Evolutionary conservation across 2,888 invertebrate genomes (phyloP).

Genomic region (Panopea generosa): DNA sequence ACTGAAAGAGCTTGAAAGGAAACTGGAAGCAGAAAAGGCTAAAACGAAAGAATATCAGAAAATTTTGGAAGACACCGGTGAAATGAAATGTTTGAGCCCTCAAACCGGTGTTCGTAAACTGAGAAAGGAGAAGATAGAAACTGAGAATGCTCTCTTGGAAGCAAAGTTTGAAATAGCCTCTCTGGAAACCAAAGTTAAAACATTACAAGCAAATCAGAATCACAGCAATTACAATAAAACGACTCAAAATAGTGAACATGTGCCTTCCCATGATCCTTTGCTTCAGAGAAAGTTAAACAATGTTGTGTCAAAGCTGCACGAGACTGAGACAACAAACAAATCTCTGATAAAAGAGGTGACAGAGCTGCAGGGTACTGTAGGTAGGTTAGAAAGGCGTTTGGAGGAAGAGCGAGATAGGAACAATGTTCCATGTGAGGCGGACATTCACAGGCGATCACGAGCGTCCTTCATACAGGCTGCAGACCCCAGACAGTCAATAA

Average conservation of each 20-base stretch:
- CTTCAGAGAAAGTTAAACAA: conserved; percentile 61
- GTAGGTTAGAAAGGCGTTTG: conserved; percentile 49
- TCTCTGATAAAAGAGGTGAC: conserved; percentile 56
- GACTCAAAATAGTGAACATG: background rate
- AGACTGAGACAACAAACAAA: conserved; percentile 50
- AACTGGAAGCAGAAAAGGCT: conserved; percentile 37
- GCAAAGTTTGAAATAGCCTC: conserved; percentile 58
- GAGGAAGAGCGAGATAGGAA: conserved; percentile 35
- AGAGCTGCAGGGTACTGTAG: conserved; percentile 59
- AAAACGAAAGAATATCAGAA: conserved; percentile 58
- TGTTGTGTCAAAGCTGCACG: conserved; percentile 42
- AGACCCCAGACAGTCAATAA: conserved; percentile 49
- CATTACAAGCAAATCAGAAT: conserved; percentile 31
- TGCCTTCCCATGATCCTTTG: conserved; percentile 17
- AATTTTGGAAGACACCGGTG: conserved; percentile 48
- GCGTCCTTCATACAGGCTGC: conserved; percentile 18
- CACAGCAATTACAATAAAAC: conserved; percentile 24
- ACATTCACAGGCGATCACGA: conserved; percentile 44
- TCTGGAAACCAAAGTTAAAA: conserved; percentile 54
- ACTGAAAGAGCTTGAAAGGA: conserved; percentile 30
- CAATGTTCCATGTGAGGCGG: conserved; percentile 17
- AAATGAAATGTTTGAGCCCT: conserved; percentile 58
- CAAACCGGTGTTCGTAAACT: conserved; percentile 56
- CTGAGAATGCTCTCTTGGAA: conserved; percentile 62
- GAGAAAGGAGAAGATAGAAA: conserved; percentile 70